These are phyloP conservation scores for Calliopsis andreniformis DNA, from an alignment of 1,140 invertebrate genomes.

Conservation along the genomic window DNA sequence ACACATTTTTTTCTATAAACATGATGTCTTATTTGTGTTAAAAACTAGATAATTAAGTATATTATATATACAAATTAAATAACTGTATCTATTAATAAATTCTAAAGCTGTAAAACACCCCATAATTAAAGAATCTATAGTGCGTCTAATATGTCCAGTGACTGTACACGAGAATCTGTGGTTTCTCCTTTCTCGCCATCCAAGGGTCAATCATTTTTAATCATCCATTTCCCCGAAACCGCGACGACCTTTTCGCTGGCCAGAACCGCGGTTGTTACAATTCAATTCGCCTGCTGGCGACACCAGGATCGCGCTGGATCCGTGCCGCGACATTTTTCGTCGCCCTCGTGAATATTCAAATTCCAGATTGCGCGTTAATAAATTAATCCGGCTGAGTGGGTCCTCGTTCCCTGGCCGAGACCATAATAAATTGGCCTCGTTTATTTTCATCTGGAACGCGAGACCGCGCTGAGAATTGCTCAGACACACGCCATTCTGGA, in stretches of 20 bases:
- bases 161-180: background rate
- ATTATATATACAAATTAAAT: no score
- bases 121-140: no score
- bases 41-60: no score
- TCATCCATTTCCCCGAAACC: no score
- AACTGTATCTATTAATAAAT: no score
- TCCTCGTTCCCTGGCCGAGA: background rate
- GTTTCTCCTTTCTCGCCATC: no score
- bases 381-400: slow-evolving; percentile 37
- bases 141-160: no score
- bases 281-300: slow-evolving; percentile 3
- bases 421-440: slow-evolving; percentile 38
- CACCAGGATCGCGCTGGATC: background rate
- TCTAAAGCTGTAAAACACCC: no score
- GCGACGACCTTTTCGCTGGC: background rate
- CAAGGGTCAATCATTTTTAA: no score
- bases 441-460: slow-evolving; percentile 26
- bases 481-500: slow-evolving; percentile 2
- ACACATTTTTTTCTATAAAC: no score
- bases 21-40: no score
- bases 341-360: slow-evolving; percentile 40
- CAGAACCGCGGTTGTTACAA: background rate
- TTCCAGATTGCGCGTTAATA: slow-evolving; percentile 21
- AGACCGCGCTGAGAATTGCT: slow-evolving; percentile 3
- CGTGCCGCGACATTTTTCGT: background rate